A percentile compares a stretch with the other conserved stretches of the same genome.
These are phyloP conservation scores for Cochlearius cochlearius DNA, from an alignment of 2,113 vertebrate species.

Conservation along the genomic window DNA sequence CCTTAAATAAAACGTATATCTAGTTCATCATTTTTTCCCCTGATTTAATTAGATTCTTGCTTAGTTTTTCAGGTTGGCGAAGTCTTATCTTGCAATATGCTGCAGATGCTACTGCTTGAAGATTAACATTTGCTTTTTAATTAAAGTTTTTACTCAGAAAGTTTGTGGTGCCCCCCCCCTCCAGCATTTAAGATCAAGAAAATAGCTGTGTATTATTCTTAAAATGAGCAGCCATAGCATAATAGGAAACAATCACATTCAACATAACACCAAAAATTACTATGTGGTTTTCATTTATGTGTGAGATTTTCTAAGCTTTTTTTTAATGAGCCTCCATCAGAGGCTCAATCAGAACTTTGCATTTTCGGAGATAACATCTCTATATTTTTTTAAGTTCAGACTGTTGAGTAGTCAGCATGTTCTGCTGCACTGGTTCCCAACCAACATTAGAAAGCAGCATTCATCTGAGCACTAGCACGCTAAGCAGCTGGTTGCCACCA, in stretches of 20 bases:
- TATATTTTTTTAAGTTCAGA: not conserved
- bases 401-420: not conserved
- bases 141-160: conserved; percentile 33
- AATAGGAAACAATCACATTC: conserved; percentile 7
- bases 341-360: not conserved
- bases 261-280: not conserved
- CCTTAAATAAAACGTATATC: conserved; percentile 46
- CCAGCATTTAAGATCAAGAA: conserved; percentile 17
- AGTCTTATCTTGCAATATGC: conserved; percentile 42
- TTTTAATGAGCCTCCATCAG: not conserved
- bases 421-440: not conserved
- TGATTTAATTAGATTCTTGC: conserved; percentile 59
- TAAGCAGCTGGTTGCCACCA: not conserved
- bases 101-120: conserved; percentile 27
- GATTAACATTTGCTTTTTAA: conserved; percentile 51
- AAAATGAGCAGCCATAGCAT: not conserved
- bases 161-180: conserved; percentile 12
- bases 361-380: not conserved
- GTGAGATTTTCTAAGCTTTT: not conserved
- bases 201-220: conserved; percentile 20
- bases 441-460: not conserved
- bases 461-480: not conserved
- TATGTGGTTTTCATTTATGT: not conserved
- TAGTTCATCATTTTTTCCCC: not conserved
- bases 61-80: conserved; percentile 28